phyloP scores from a whole-genome alignment of 2,888 invertebrate species.

The Neria commutata region DNA sequence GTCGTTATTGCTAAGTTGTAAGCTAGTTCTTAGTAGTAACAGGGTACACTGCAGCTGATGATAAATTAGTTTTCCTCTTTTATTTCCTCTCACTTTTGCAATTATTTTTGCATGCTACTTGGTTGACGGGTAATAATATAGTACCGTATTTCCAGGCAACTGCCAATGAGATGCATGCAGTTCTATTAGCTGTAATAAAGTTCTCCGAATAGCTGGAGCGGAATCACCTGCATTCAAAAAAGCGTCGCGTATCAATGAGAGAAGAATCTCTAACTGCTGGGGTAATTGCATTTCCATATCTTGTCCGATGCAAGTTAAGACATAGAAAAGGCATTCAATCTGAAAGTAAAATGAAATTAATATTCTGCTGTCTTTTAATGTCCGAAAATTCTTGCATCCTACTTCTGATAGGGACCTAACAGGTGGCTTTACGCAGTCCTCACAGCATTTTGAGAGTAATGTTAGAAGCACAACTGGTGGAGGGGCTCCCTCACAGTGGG shows the following conservation, averaged over 20 bases:
- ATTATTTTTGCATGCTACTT: too few relatives aligned
- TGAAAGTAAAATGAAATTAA: conserved; percentile 51
- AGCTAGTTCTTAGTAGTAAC: too few relatives aligned
- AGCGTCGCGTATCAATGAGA: conserved; percentile 82
- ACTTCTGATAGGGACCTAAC: conserved; percentile 83
- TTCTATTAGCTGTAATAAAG: conserved; percentile 87
- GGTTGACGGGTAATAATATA: conserved; percentile 82
- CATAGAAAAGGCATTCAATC: conserved; percentile 89
- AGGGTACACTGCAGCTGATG: too few relatives aligned
- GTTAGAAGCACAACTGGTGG: conserved; percentile 80
- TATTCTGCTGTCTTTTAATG: background rate
- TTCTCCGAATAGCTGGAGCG: conserved; percentile 79
- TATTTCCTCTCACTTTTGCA: too few relatives aligned
- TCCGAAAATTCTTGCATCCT: conserved; percentile 40
- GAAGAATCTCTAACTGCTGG: conserved; percentile 77
- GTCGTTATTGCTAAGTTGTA: too few relatives aligned
- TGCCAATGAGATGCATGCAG: conserved; percentile 91
- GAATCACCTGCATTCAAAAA: conserved; percentile 78
- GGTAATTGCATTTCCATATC: conserved; percentile 85
- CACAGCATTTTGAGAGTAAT: conserved; percentile 86
- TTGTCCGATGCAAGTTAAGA: conserved; percentile 85
- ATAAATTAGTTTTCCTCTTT: too few relatives aligned
- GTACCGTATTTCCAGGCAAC: conserved; percentile 84
- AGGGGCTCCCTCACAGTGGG: conserved; percentile 67
- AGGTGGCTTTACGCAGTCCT: conserved; percentile 83